Evolutionary conservation across 1,140 invertebrate species (phyloP).

Genomic region (Platorchestia sp.): DNA sequence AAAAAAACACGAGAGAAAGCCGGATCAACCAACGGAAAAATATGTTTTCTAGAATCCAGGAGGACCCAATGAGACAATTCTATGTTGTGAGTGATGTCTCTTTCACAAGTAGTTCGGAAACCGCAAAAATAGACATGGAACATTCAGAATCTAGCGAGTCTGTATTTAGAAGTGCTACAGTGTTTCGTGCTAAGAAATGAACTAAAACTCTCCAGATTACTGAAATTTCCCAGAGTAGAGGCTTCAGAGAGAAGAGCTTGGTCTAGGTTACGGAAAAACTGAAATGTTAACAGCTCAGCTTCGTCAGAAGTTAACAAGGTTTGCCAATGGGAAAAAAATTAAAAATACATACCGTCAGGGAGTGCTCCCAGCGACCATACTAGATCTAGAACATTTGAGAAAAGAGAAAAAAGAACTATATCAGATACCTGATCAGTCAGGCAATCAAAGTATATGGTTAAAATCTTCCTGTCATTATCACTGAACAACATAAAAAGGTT

Average conservation of each 20-base stretch:
- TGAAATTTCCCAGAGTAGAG: conserved; percentile 18
- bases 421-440: conserved; percentile 67
- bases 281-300: conserved; percentile 50
- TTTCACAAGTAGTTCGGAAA: neutral
- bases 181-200: conserved; percentile 50
- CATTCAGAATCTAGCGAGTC: neutral
- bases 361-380: conserved; percentile 97
- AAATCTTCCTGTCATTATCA: conserved; percentile 56
- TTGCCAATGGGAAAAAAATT: conserved; percentile 53
- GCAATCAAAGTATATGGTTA: conserved; percentile 59
- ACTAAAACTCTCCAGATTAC: conserved; percentile 27
- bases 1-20: neutral
- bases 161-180: conserved; percentile 5
- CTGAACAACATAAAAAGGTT: conserved; percentile 66
- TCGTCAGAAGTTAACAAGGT: conserved; percentile 54
- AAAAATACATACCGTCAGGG: conserved; percentile 88
- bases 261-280: conserved; percentile 36
- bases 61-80: neutral
- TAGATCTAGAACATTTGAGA: conserved; percentile 86
- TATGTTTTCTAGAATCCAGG: neutral
- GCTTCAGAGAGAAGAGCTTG: conserved; percentile 19
- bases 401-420: conserved; percentile 70
- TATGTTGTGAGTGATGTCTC: neutral
- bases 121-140: neutral
- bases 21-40: neutral